Percentiles rank a stretch among this genome's conserved stretches.
These are phyloP conservation scores for Sorex fumeus DNA, from an alignment of 2,113 vertebrate genomes.

Conservation along the genomic window DNA sequence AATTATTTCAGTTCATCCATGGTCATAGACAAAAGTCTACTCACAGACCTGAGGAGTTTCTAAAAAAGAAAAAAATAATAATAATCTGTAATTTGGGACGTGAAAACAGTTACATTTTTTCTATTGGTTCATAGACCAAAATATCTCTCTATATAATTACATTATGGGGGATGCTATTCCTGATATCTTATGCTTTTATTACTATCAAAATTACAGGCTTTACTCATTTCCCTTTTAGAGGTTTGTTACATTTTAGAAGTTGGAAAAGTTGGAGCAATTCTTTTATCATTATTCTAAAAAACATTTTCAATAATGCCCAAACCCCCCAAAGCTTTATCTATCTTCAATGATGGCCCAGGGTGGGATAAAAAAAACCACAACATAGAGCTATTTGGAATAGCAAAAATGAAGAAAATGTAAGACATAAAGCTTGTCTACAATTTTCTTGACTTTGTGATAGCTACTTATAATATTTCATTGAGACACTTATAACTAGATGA, in stretches of 20 bases:
- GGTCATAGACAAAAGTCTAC: background rate
- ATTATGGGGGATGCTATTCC: background rate
- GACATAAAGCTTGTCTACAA: background rate
- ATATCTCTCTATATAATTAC: background rate
- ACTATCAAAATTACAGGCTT: background rate
- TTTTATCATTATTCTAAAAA: background rate
- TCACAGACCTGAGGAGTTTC: background rate
- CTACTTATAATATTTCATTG: background rate
- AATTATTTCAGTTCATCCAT: background rate
- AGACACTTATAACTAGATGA: background rate
- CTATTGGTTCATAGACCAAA: background rate
- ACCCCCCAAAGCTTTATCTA: background rate
- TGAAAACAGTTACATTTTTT: background rate
- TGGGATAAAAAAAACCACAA: background rate
- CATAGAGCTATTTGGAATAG: background rate
- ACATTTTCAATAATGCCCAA: background rate
- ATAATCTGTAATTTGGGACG: background rate
- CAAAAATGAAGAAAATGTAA: conserved; percentile 35
- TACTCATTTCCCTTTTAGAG: background rate
- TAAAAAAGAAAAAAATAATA: background rate
- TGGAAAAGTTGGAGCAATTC: background rate
- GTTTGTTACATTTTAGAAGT: background rate
- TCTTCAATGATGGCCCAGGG: background rate
- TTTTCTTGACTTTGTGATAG: conserved; percentile 35
- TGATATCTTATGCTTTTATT: conserved; percentile 33